Percentiles rank a stretch among this genome's conserved stretches.
phyloP scores from a whole-genome alignment of 2,888 invertebrate genomes.

The Nomada fucata region DNA sequence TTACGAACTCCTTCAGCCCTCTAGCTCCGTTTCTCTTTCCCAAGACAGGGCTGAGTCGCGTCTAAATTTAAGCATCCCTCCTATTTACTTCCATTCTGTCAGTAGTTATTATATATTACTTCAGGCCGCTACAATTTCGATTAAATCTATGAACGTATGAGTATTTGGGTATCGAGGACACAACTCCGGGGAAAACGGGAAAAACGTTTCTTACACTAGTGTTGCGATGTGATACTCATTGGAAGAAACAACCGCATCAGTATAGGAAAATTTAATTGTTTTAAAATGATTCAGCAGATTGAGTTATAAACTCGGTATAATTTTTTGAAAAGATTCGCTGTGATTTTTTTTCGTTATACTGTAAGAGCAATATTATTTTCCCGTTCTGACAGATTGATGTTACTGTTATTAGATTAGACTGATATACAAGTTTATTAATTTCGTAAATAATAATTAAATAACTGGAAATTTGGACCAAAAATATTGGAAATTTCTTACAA shows the following conservation, averaged over 20 bases:
- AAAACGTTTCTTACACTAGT: neutral
- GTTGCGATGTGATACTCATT: neutral
- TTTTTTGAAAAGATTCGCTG: no score
- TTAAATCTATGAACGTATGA: neutral
- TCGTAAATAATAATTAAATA: neutral
- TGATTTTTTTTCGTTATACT: no score
- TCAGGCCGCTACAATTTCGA: slow-evolving; percentile 16
- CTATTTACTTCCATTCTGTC: slow-evolving; percentile 39
- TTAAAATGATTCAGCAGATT: no score
- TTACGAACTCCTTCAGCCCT: slow-evolving; percentile 55
- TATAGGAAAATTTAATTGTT: neutral
- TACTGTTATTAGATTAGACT: no score
- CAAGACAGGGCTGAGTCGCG: slow-evolving; percentile 14
- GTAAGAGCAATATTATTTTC: no score
- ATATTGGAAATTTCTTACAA: no score
- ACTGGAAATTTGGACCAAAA: neutral
- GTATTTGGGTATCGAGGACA: neutral
- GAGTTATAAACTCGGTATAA: no score
- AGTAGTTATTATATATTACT: slow-evolving; percentile 43
- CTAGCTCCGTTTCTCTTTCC: neutral
- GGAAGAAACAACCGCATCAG: neutral
- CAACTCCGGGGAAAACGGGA: neutral
- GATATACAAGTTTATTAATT: no score
- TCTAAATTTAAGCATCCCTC: slow-evolving; percentile 46
- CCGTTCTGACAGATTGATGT: no score